Evolutionary conservation across 2,888 invertebrate genomes (phyloP).

Genomic region (Carabus problematicus): DNA sequence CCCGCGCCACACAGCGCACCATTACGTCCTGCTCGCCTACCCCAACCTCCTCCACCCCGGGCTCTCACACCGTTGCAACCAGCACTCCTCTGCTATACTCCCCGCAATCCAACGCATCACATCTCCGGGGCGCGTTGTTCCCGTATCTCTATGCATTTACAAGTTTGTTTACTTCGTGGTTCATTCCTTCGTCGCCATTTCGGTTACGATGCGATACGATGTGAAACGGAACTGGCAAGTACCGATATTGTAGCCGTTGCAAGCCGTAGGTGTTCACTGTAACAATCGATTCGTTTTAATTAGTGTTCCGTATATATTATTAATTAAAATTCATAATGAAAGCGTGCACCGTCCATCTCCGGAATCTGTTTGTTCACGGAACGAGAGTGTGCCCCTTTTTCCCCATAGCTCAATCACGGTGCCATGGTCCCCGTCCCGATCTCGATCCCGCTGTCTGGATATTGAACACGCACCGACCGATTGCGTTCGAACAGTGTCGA

Average conservation of each 20-base stretch:
- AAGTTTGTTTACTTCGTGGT: slow-evolving; percentile 34
- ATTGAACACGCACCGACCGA: slow-evolving; percentile 25
- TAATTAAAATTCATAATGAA: slow-evolving; percentile 40
- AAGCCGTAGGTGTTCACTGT: slow-evolving; percentile 21
- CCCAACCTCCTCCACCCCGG: not conserved
- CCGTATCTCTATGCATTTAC: slow-evolving; percentile 28
- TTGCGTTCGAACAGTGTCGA: slow-evolving; percentile 34
- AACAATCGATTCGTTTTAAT: slow-evolving; percentile 38
- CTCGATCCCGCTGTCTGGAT: slow-evolving; percentile 1
- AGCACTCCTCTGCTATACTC: not conserved
- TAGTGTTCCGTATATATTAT: slow-evolving; percentile 39
- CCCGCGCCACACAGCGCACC: no score
- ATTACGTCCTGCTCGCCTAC: not conserved
- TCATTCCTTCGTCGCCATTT: slow-evolving; percentile 14
- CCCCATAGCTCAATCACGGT: not conserved
- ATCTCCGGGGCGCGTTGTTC: not conserved
- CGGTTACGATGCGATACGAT: not conserved
- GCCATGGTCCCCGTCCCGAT: slow-evolving; percentile 12
- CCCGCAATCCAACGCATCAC: not conserved
- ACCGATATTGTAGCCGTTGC: not conserved
- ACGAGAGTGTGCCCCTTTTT: not conserved
- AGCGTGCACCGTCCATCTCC: slow-evolving; percentile 15
- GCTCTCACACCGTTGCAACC: no score
- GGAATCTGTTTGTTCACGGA: not conserved
- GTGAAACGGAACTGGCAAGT: not conserved